Conservation (phyloP, 2,113 vertebrate species). For the Syngnathus scovelli region DNA sequence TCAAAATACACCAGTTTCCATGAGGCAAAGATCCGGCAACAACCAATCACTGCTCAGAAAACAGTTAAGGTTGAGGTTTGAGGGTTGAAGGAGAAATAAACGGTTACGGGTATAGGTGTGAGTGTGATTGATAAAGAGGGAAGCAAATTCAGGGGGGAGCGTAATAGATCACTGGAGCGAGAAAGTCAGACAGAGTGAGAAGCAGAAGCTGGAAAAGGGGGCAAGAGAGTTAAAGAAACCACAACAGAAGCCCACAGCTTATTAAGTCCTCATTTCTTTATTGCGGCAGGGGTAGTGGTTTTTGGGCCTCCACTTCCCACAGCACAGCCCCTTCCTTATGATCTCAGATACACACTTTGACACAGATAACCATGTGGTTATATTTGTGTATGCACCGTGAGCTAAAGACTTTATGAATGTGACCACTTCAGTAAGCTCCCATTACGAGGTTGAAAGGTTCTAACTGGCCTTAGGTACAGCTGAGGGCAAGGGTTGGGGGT, state of each 20-base stretch:
- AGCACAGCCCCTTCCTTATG: slow-evolving; percentile 48
- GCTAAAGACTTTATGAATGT: not conserved
- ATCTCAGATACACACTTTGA: slow-evolving; percentile 54
- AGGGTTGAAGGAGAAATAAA: slow-evolving; percentile 26
- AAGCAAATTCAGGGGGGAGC: slow-evolving; percentile 33
- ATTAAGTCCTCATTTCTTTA: slow-evolving; percentile 50
- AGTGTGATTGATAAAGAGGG: slow-evolving; percentile 35
- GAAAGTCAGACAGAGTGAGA: slow-evolving; percentile 37
- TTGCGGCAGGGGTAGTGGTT: slow-evolving; percentile 53
- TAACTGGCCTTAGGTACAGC: not conserved
- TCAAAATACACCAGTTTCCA: too few relatives aligned
- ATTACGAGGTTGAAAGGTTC: not conserved
- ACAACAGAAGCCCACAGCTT: slow-evolving; percentile 59
- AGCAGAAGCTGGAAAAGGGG: slow-evolving; percentile 39
- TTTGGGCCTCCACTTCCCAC: slow-evolving; percentile 53
- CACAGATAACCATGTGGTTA: slow-evolving; percentile 58
- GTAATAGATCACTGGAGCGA: slow-evolving; percentile 43
- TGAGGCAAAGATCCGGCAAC: too few relatives aligned
- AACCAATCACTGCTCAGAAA: too few relatives aligned
- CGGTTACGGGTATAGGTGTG: slow-evolving; percentile 17
- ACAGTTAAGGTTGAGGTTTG: not conserved
- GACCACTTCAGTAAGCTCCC: not conserved
- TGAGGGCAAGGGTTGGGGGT: slow-evolving; percentile 3
- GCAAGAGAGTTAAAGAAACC: slow-evolving; percentile 54
- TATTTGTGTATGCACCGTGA: slow-evolving; percentile 11